Percentiles rank a stretch among this genome's conserved stretches.
Evolutionary conservation across 2,888 invertebrate genomes (phyloP).

Genomic region (Nymphalis polychloros): DNA sequence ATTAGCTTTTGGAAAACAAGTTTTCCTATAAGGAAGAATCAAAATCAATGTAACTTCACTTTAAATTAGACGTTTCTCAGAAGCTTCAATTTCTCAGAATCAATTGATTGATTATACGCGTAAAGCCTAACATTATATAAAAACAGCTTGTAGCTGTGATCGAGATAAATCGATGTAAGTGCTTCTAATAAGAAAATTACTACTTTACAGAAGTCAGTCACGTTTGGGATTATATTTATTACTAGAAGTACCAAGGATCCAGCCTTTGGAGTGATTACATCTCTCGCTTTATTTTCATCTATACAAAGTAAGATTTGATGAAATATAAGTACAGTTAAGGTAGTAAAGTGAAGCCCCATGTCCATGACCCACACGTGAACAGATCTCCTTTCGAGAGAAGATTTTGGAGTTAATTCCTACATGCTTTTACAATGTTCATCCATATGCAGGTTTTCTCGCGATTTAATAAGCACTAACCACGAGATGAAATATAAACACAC

Average conservation of each 20-base stretch:
- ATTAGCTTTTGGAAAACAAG: too few species aligned
- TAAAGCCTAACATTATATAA: conserved; percentile 15
- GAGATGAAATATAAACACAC: too few species aligned
- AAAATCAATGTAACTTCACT: conserved; percentile 7
- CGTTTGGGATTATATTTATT: conserved; percentile 9
- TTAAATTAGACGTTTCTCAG: conserved; percentile 16
- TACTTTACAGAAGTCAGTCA: conserved; percentile 5
- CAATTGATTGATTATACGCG: conserved; percentile 14
- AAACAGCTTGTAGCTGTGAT: conserved; percentile 12
- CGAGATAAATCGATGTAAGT: conserved; percentile 11
- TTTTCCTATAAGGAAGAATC: conserved; percentile 14
- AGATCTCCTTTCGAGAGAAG: too few species aligned
- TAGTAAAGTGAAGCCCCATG: too few species aligned
- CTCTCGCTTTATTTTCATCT: conserved; percentile 43
- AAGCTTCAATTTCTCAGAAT: conserved; percentile 30
- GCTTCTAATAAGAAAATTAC: conserved; percentile 13
- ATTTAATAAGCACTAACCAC: too few species aligned
- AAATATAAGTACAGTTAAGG: not conserved
- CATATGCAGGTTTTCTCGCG: too few species aligned
- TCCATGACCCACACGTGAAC: too few species aligned
- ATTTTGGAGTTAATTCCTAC: too few species aligned
- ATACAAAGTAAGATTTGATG: not conserved
- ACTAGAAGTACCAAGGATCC: not conserved
- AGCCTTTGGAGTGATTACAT: conserved; percentile 29
- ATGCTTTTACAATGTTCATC: too few species aligned